Evolutionary conservation across 2,797 vertebrate genomes (phyloP).

Genomic region (Myoxocephalus aenaeus): DNA sequence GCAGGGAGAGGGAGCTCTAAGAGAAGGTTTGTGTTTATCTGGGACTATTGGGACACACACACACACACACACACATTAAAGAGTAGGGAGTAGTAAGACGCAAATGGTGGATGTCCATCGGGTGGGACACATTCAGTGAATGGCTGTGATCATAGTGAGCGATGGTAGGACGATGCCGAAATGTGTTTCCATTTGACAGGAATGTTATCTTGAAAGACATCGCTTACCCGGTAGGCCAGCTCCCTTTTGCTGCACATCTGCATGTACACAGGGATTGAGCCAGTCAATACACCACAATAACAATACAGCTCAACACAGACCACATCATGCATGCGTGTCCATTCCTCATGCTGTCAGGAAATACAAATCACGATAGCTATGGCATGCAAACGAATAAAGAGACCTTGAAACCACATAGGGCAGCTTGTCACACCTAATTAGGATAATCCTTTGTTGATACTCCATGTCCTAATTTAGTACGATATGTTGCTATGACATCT

Average conservation of each 20-base stretch:
- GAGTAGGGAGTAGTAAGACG: conserved; percentile 25
- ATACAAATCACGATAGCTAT: conserved; percentile 30
- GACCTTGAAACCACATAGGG: conserved; percentile 25
- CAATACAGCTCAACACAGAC: conserved; percentile 6
- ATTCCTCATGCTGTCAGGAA: conserved; percentile 10
- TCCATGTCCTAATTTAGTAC: conserved; percentile 12
- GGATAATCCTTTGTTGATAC: conserved; percentile 44
- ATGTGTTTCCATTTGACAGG: conserved; percentile 30
- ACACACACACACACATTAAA: conserved; percentile 57
- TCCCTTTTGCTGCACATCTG: conserved; percentile 1
- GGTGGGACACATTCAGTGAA: conserved; percentile 3
- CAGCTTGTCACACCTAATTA: conserved; percentile 52
- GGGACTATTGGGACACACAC: conserved; percentile 65
- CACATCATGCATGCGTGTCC: neutral
- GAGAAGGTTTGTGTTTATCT: conserved; percentile 68
- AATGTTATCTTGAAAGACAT: neutral
- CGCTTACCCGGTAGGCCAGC: neutral
- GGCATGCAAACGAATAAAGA: conserved; percentile 34
- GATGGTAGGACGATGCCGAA: conserved; percentile 3
- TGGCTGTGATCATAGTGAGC: conserved; percentile 36
- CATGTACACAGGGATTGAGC: neutral
- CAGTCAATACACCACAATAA: conserved; percentile 9
- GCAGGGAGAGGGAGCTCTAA: conserved; percentile 59
- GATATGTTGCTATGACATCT: conserved; percentile 19
- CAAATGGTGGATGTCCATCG: conserved; percentile 45